These are phyloP conservation scores for Podocnemis expansa DNA, from an alignment of 2,113 vertebrate species.

Conservation along the genomic window DNA sequence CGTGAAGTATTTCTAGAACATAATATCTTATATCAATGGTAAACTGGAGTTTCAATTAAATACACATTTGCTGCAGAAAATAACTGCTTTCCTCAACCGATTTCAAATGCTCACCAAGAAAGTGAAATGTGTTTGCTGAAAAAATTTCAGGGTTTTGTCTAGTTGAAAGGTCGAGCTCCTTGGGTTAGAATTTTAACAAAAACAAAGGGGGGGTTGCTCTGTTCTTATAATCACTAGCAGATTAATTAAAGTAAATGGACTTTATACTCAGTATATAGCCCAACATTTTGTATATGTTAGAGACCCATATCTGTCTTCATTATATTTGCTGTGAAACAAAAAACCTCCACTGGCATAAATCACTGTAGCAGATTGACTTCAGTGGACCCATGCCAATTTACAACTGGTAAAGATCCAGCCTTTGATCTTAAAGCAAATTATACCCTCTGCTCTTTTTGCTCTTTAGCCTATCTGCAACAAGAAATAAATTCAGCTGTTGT, in stretches of 20 bases:
- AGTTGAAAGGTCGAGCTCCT: background rate
- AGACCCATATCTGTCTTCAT: background rate
- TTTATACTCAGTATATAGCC: background rate
- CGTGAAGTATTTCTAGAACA: background rate
- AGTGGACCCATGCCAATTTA: background rate
- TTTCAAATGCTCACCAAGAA: background rate
- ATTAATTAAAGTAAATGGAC: background rate
- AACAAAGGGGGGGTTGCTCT: background rate
- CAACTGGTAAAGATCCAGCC: too few relatives aligned
- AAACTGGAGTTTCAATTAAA: background rate
- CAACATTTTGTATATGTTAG: background rate
- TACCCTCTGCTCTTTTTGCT: background rate
- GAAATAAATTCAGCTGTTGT: constrained; percentile 15
- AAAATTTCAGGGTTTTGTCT: too few relatives aligned
- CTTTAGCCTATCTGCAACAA: constrained; percentile 30
- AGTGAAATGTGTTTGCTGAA: background rate
- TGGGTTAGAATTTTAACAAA: background rate
- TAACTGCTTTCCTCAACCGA: background rate
- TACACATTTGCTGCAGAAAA: background rate
- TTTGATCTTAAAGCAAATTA: too few relatives aligned
- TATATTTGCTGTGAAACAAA: background rate
- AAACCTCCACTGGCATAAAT: background rate
- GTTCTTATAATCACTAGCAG: too few relatives aligned
- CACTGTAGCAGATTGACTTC: background rate
- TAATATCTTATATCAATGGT: background rate